These are phyloP conservation scores for Daphoenositta chrysoptera DNA, from an alignment of 2,113 vertebrate genomes.

Conservation along the genomic window DNA sequence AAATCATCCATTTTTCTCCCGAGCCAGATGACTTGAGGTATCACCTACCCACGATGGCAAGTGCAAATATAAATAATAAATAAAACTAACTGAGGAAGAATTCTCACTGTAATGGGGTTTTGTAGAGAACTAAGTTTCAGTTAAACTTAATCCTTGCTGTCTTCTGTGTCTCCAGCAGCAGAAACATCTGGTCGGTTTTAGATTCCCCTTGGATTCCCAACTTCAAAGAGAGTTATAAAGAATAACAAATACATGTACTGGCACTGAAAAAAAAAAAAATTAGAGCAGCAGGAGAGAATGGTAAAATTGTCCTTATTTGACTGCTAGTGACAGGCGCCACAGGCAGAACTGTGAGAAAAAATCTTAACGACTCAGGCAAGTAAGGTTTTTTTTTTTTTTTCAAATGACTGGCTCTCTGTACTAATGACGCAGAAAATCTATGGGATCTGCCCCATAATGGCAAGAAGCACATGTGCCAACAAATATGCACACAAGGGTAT, in stretches of 20 bases:
- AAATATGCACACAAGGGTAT: constrained; percentile 1
- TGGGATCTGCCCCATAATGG: constrained; percentile 31
- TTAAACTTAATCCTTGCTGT: constrained; percentile 77
- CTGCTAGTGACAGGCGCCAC: constrained; percentile 79
- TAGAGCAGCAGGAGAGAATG: constrained; percentile 79
- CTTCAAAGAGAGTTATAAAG: constrained; percentile 84
- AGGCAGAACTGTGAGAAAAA: constrained; percentile 74
- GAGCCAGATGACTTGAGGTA: constrained; percentile 60
- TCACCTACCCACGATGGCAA: constrained; percentile 61
- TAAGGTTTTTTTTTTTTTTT: constrained; percentile 46
- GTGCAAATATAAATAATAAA: constrained; percentile 72
- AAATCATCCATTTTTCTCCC: constrained; percentile 61
- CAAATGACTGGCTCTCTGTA: constrained; percentile 44
- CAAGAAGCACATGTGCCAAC: constrained; percentile 20
- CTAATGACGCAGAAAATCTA: constrained; percentile 57
- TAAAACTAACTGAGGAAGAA: constrained; percentile 51
- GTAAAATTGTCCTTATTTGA: constrained; percentile 85
- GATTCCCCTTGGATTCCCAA: constrained; percentile 84
- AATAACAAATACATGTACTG: constrained; percentile 85
- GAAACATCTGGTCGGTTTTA: constrained; percentile 84
- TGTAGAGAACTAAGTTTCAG: constrained; percentile 68
- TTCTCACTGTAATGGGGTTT: constrained; percentile 61
- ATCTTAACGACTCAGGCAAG: constrained; percentile 67
- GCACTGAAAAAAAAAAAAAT: constrained; percentile 75
- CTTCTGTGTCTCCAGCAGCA: constrained; percentile 73